Base-by-base conservation (phyloP, 2,797 vertebrate genomes). In the Amniataba percoides region DNA sequence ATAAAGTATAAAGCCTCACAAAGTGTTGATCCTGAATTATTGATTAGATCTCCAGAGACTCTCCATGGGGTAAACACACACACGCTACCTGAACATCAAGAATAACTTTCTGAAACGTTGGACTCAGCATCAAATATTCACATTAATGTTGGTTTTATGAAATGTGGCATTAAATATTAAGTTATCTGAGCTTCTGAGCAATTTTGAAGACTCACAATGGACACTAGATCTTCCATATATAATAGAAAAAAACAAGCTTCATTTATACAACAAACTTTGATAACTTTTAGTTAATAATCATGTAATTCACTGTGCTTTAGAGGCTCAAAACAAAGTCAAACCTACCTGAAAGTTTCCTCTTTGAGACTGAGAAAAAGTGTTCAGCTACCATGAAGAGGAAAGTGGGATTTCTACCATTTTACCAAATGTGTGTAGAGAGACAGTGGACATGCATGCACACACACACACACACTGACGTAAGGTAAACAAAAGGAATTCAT, bases 401-500 rank as follows among this genome's bases (percentile, higher is more conserved):
- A 59, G 31, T 39, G 0, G 10, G 71, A 39, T 62, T 65, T 59
- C 0, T 7, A 11, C 58, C 1, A 16, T 42, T 46, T 64, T 27
- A 31, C 27, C 27, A 31, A 31, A 31, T 48, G 58, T 43, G 23
- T 9, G 2, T 12, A 42, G 34, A 39, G 7, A 42, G 12, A 72
- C 27, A 51, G 14, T n/a, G 25, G 49, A 63, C 39, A 51, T 31
- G 16, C 74, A 72, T 39, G 53, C 64, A 39, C 71, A 27, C 52
- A 25, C 39, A 46, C 66, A 69, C 69, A 76, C 75, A 64, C 60
- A 62, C 72, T 65, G 84, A 86, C 49, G 74, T 79, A 71, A 78
- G 77, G 78, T 81, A 74, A 85, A 88, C 87, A 87, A 82, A 68
- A 68, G 86, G 84, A 73, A 71, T 53, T 25, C 31, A 89, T 93